These are phyloP conservation scores for Echinometra lucunter DNA, from an alignment of 53 echinoderm and acorn worm species.

Conservation along the genomic window DNA sequence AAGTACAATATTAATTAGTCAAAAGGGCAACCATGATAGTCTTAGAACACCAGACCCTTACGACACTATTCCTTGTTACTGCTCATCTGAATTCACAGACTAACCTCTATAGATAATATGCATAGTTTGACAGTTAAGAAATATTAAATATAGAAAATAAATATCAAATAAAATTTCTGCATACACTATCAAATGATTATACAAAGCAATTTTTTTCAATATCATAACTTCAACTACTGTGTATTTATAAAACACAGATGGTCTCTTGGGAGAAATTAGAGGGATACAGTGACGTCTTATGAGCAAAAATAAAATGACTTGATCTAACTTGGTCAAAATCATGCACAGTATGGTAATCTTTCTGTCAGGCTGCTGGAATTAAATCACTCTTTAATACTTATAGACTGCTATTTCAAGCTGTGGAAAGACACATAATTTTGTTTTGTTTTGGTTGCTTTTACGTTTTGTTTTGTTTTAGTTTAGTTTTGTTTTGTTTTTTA, in stretches of 20 bases:
- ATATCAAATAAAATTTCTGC: no score
- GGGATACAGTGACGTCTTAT: neutral
- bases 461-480: no score
- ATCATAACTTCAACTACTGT: neutral
- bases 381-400: neutral
- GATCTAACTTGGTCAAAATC: neutral
- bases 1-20: conserved; percentile 32
- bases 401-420: neutral
- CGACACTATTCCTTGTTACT: neutral
- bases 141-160: no score
- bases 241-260: neutral
- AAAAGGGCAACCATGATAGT: conserved; percentile 12
- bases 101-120: neutral
- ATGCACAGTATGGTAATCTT: neutral
- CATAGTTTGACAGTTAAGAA: no score
- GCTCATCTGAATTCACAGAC: neutral
- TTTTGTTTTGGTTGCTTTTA: no score
- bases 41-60: neutral
- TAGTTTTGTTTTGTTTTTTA: no score
- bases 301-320: neutral
- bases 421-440: neutral
- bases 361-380: neutral
- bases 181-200: no score
- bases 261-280: neutral
- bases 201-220: no score